phyloP scores from a whole-genome alignment of 2,888 invertebrate genomes.

The Bedellia somnulentella region DNA sequence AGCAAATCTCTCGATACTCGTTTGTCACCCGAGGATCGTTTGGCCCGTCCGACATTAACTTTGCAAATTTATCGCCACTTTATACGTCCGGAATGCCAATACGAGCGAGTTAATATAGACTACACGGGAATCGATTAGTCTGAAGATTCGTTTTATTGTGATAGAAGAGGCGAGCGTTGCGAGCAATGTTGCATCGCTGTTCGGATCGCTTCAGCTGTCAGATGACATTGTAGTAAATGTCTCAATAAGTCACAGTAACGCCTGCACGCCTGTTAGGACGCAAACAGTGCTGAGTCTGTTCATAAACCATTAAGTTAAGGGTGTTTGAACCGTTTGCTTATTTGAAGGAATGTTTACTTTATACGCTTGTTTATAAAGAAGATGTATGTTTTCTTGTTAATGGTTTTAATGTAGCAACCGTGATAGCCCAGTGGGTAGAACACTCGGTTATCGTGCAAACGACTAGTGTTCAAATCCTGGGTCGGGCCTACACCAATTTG shows the following conservation, averaged over 20 bases:
- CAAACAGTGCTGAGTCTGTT: too few species aligned
- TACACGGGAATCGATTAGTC: conserved; percentile 2
- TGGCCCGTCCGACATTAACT: conserved; percentile 16
- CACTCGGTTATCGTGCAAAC: too few species aligned
- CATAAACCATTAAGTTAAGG: too few species aligned
- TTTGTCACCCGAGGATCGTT: conserved; percentile 20
- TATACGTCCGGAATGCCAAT: conserved; percentile 12
- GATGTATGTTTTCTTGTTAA: too few species aligned
- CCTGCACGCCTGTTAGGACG: neutral
- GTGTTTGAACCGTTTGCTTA: too few species aligned
- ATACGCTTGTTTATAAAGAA: too few species aligned
- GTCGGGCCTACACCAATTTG: too few species aligned
- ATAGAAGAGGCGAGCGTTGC: neutral
- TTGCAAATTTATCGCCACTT: conserved; percentile 21
- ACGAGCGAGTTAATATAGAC: conserved; percentile 5
- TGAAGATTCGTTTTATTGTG: conserved; percentile 1
- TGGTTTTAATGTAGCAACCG: too few species aligned
- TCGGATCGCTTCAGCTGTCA: neutral
- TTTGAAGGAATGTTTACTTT: too few species aligned
- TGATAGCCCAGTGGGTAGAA: too few species aligned
- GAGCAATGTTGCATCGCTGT: neutral
- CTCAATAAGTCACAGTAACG: conserved; percentile 11
- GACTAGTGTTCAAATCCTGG: too few species aligned
- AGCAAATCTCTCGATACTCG: conserved; percentile 17
- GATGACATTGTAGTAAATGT: conserved; percentile 9